A percentile compares a stretch with the other conserved stretches of the same genome.
These are phyloP conservation scores for Copsychus sechellarum DNA, from an alignment of 2,113 vertebrate genomes.

Conservation along the genomic window DNA sequence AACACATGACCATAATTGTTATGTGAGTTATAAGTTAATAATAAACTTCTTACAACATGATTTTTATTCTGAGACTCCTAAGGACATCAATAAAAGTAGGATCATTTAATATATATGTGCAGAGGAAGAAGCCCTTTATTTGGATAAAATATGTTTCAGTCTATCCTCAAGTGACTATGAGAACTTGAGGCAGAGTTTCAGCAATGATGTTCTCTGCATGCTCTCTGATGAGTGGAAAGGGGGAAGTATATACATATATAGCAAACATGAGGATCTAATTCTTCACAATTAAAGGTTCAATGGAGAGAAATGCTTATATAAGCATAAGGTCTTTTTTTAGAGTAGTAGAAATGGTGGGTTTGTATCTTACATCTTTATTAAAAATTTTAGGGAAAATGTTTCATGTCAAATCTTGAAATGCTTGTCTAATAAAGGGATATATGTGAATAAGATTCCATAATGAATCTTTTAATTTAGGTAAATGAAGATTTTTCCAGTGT, in stretches of 20 bases:
- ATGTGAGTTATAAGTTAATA: conserved; percentile 3
- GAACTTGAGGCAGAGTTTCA: background rate
- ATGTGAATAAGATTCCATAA: background rate
- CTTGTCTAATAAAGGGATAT: background rate
- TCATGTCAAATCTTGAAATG: background rate
- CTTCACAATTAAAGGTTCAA: background rate
- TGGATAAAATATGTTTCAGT: background rate
- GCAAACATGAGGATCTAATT: background rate
- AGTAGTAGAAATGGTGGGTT: background rate
- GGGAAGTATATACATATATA: background rate
- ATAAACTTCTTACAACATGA: background rate
- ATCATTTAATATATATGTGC: background rate
- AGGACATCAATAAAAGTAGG: background rate
- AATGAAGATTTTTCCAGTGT: background rate
- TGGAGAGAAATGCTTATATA: background rate
- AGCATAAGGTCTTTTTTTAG: background rate
- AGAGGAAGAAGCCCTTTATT: background rate
- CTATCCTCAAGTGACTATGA: background rate
- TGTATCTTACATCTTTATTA: background rate
- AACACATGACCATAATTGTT: background rate
- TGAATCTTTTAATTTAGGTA: background rate
- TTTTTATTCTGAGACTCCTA: conserved; percentile 14
- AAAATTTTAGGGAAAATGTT: background rate
- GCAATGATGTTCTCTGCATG: background rate
- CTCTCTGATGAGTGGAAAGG: background rate